These are phyloP conservation scores for Cossypha heuglini DNA, from an alignment of 2,797 vertebrate genomes.

Conservation along the genomic window DNA sequence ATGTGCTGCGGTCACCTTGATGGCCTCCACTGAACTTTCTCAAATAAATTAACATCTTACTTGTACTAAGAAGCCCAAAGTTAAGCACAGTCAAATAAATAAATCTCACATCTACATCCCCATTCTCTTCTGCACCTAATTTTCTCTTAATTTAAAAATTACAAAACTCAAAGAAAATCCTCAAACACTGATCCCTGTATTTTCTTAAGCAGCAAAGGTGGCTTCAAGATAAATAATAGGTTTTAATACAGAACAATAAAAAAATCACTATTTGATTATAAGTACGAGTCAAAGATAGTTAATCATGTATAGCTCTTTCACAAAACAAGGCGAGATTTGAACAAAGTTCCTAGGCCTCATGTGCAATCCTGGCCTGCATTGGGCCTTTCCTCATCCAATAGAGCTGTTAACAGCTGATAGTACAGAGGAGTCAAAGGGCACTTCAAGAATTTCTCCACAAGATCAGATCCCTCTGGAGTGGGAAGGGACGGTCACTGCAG, in stretches of 20 bases:
- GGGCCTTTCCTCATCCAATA: not conserved
- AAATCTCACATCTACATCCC: not conserved
- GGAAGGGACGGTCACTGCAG: not conserved
- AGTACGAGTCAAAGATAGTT: not conserved
- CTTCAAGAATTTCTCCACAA: not conserved
- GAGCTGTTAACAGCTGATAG: rapidly evolving
- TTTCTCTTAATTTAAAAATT: not conserved
- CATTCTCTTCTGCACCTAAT: not conserved
- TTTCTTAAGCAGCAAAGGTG: not conserved
- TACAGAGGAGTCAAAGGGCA: not conserved
- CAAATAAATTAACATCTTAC: not conserved
- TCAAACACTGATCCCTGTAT: not conserved
- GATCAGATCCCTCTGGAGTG: not conserved
- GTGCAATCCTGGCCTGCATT: not conserved
- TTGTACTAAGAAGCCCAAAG: not conserved
- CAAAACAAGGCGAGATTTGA: not conserved
- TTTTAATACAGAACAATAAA: not conserved
- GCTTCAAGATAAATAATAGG: not conserved
- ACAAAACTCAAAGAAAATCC: not conserved
- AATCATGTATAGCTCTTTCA: not conserved
- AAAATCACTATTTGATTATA: not conserved
- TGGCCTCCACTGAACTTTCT: not conserved
- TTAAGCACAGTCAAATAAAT: not conserved
- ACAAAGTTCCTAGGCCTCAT: too few relatives aligned
- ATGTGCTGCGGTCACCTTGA: not conserved